Base-by-base conservation (phyloP, 2,113 vertebrate genomes). In the Cathartes aura region DNA sequence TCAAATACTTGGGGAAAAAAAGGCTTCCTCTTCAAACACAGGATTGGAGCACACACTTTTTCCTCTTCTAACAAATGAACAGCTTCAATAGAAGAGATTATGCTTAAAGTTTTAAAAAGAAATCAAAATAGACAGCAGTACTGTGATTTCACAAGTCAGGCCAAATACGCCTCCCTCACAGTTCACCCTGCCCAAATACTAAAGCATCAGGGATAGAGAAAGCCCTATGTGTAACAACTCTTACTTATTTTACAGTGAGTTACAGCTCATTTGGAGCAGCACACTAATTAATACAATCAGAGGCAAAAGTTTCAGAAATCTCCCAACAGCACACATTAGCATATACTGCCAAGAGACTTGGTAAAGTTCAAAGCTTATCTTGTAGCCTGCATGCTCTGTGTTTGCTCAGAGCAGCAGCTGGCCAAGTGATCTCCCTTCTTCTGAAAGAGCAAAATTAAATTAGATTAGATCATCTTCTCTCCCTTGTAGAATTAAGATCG, bases 401-500 rank as follows among this genome's bases (percentile, higher is more conserved):
- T 95, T 95, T 96, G 89, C 97, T 96, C 97, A 97, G 97, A 98
- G 93, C 96, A 96, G 96, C 97, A 97, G 94, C 97, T 97, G 97
- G 93, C 95, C 98, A 95, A 98, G 89, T 72, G 91, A 97, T 96
- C 93, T 66, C 96, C 58, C 90, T 97, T 92, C 96, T 95, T 95
- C 96, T 87, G 86, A 97, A 98, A 96, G 75, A 97, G 96, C 96
- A 96, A 98, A 98, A 98, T 98, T 98, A 98, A 98, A 98, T 98
- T 97, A 97, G 95, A 98, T 98, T 88, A 98, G 94, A 97, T 97
- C 92, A 89, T 97, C 96, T 90, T 87, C 81, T 89, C 75, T 58
- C 88, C 95, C 90, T 92, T 87, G 90, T 82, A 97, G 96, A 98
- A 98, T 97, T 95, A 98, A 96, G 92, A 97, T 75, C 18, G 4